Evolutionary conservation across 2,113 vertebrate genomes (phyloP).

Genomic region (Siphamia tubifer): DNA sequence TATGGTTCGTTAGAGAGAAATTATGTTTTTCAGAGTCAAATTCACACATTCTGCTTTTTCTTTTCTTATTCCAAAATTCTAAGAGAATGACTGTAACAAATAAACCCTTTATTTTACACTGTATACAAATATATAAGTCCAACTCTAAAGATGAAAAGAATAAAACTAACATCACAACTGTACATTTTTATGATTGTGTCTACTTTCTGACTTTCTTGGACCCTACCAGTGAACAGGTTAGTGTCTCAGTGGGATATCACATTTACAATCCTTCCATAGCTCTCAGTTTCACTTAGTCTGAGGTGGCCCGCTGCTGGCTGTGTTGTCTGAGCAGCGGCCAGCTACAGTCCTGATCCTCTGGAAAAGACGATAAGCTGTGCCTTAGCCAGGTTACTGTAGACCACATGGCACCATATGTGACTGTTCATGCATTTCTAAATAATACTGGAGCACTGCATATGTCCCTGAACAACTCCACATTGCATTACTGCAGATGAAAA

Average conservation of each 20-base stretch:
- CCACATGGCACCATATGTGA: constrained; percentile 62
- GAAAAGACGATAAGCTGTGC: constrained; percentile 73
- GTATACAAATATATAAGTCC: too few species aligned
- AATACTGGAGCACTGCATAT: constrained; percentile 31
- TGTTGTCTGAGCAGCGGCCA: constrained; percentile 15
- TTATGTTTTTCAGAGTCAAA: background rate
- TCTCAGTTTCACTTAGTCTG: background rate
- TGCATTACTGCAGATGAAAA: background rate
- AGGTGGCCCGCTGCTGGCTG: background rate
- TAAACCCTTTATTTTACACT: too few species aligned
- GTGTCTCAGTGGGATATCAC: too few species aligned
- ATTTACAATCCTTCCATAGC: background rate
- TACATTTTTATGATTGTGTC: background rate
- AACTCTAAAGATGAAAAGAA: too few species aligned
- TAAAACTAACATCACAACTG: too few species aligned
- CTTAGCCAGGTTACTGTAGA: constrained; percentile 58
- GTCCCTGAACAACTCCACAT: constrained; percentile 28
- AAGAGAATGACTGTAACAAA: too few species aligned
- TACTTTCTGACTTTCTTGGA: background rate
- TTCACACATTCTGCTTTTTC: too few species aligned
- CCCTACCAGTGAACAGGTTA: background rate
- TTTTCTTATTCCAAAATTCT: too few species aligned
- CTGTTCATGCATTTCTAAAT: constrained; percentile 54
- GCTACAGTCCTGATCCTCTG: constrained; percentile 54
- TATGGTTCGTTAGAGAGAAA: background rate